Evolutionary conservation across 2,888 invertebrate species (phyloP).

Genomic region (Escarpia spicata): DNA sequence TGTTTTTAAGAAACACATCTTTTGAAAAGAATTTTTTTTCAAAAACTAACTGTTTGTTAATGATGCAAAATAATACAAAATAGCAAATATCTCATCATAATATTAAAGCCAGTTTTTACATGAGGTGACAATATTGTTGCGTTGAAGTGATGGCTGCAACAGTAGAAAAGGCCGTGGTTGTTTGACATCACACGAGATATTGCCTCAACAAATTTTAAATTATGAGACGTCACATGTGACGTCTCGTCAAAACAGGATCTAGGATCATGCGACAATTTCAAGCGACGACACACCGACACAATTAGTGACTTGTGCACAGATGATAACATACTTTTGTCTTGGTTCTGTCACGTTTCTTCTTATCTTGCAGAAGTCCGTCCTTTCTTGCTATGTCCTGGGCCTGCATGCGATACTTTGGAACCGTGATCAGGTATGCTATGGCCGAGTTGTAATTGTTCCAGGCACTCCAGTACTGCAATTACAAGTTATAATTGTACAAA

Average conservation of each 20-base stretch:
- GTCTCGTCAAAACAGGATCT: no score
- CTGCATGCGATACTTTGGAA: slow-evolving; percentile 81
- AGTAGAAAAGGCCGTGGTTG: no score
- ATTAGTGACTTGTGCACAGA: not conserved
- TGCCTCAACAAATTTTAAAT: not conserved
- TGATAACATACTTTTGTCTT: slow-evolving; percentile 45
- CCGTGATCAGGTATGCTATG: slow-evolving; percentile 85
- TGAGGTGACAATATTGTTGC: no score
- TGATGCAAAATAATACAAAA: no score
- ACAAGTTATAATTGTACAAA: no score
- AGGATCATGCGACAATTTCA: no score
- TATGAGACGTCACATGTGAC: no score
- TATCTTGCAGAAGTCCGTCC: slow-evolving; percentile 69
- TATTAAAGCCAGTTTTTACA: no score
- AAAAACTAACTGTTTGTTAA: not conserved
- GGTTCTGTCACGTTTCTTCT: slow-evolving; percentile 56
- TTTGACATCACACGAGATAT: no score
- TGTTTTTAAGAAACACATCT: not conserved
- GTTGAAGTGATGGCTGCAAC: no score
- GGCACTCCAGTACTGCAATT: slow-evolving; percentile 67
- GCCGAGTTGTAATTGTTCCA: slow-evolving; percentile 78
- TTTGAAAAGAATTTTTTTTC: not conserved
- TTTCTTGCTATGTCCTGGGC: slow-evolving; percentile 75
- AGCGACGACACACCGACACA: not conserved
- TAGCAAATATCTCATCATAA: no score